Evolutionary conservation across 2,113 vertebrate species (phyloP), one percentile per base, ranked within the genome.

Genomic region (Xiphias gladius): DNA sequence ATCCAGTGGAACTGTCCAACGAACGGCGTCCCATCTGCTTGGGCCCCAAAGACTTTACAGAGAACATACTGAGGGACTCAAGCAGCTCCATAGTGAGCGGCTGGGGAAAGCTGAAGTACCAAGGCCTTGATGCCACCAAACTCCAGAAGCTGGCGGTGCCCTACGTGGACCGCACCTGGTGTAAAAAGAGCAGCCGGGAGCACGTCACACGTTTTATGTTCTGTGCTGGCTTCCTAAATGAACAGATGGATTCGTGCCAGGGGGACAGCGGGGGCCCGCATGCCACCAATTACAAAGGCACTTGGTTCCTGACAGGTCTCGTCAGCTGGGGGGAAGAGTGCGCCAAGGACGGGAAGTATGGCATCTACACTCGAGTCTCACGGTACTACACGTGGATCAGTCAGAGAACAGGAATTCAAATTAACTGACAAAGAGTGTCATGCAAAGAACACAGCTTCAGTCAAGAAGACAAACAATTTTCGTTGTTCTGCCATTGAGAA

Each of bases 271-370:
- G 98, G 0, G 98, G 98, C 0, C 97, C 98, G 0, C 96, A 98
- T 71, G 86, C 95, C 78, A 96, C 95, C 0, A 94, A 93, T 41
- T 95, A 96, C 1, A 95, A 95, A 69, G 93, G 93, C 72, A 96
- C 95, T 8, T 97, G 93, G 96, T 99, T 99, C 84, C 94, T 99
- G 69, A 99, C 97, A 0, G 98, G 98, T 11, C 96, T 99, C 55
- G 95, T 98, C 73, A 99, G 98, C 93, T 99, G 98, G 98, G 98
- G 98, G 0, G 97, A 99, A 84, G 95, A 96, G 4, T 99, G 98
- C 3, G 98, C 98, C 79, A 83, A 89, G 63, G 93, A 96, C 0
- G 97, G 96, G 1, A 99, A 97, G 86, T 99, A 97, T 0, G 98
- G 98, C 70, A 37, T 99, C 86, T 99, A 99, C 92, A 99, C 98